Conservation (phyloP, 2,888 invertebrate genomes). For the Escarpia spicata region DNA sequence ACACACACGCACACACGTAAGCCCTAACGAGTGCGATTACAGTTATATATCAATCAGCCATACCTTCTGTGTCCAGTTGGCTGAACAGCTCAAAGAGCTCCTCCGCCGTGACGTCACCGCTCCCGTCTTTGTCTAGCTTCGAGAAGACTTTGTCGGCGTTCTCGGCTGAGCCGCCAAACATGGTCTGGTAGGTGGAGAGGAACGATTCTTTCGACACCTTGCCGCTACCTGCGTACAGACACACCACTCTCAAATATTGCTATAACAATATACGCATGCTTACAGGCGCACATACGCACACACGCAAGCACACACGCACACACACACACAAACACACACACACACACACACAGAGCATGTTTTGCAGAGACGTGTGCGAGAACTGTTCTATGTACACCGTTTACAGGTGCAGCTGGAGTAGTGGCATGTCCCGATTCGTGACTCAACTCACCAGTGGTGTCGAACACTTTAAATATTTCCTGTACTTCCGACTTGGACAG, state of each 20-base stretch:
- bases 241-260: background rate
- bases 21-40: background rate
- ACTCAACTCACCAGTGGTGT: background rate
- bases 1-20: no score
- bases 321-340: no score
- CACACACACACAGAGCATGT: no score
- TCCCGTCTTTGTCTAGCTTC: slow-evolving; percentile 32
- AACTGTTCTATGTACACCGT: no score
- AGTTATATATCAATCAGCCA: background rate
- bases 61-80: slow-evolving; percentile 31
- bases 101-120: slow-evolving; percentile 22
- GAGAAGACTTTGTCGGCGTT: slow-evolving; percentile 31
- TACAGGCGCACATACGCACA: background rate
- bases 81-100: slow-evolving; percentile 31
- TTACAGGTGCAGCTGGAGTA: no score
- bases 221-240: slow-evolving; percentile 24
- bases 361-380: no score
- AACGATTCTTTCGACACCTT: slow-evolving; percentile 24
- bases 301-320: no score
- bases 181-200: background rate
- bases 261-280: background rate
- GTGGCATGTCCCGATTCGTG: no score
- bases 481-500: background rate
- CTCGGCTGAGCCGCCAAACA: slow-evolving; percentile 30
- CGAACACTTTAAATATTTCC: slow-evolving; percentile 4